A percentile compares a stretch with the other conserved stretches of the same genome.
Evolutionary conservation across 2,888 invertebrate species (phyloP).

Genomic region (Ctenicera cuprea): DNA sequence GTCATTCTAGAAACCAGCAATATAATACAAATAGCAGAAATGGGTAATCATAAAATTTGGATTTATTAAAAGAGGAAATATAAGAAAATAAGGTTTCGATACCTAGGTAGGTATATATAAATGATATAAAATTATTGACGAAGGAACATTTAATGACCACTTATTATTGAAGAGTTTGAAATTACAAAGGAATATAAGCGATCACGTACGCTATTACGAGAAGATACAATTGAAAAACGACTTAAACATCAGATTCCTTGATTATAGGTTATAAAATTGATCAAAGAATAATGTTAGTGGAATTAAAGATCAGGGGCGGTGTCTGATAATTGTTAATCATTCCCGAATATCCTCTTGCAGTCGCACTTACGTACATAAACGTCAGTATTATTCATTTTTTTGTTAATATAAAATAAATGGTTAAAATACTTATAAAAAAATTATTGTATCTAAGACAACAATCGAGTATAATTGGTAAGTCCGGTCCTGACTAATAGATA

Average conservation of each 20-base stretch:
- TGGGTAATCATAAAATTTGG: background rate
- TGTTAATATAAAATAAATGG: too few relatives aligned
- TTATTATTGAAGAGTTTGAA: slow-evolving; percentile 43
- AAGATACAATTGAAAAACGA: slow-evolving; percentile 54
- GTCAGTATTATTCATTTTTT: too few relatives aligned
- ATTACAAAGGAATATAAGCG: slow-evolving; percentile 50
- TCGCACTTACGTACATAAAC: too few relatives aligned
- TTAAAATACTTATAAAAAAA: too few relatives aligned
- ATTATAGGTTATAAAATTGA: slow-evolving; percentile 52
- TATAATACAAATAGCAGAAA: slow-evolving; percentile 37
- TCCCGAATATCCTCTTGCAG: background rate
- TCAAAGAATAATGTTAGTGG: slow-evolving; percentile 42
- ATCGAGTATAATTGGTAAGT: background rate
- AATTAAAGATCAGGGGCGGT: slow-evolving; percentile 29
- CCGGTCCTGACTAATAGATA: slow-evolving; percentile 25
- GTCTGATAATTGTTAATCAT: background rate
- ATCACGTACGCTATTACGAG: slow-evolving; percentile 55
- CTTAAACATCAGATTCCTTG: slow-evolving; percentile 49
- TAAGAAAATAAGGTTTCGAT: slow-evolving; percentile 14
- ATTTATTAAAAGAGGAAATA: slow-evolving; percentile 39
- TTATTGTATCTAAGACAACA: background rate
- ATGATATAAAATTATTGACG: slow-evolving; percentile 24
- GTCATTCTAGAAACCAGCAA: slow-evolving; percentile 1
- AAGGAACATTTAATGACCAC: slow-evolving; percentile 33
- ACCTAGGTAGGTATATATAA: background rate